Conservation (phyloP, 2,113 vertebrate genomes). For the Isichthys henryi region DNA sequence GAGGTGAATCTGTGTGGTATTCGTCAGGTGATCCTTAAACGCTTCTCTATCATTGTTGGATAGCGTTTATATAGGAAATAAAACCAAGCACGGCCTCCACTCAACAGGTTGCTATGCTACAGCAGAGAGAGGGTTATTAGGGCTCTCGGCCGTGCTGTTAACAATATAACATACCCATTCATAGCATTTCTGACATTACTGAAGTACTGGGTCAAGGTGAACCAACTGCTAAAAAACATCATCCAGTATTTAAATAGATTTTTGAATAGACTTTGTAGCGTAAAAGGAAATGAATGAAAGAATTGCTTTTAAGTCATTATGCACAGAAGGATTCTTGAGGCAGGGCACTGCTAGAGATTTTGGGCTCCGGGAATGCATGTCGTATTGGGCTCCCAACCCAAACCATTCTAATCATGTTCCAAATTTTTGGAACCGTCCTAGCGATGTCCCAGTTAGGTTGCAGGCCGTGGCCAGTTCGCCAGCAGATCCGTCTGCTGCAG, state of each 20-base stretch:
- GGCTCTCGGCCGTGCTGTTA: neutral
- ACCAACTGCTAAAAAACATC: neutral
- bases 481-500: neutral
- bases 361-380: neutral
- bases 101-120: neutral
- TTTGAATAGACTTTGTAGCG: neutral
- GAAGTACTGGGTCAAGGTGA: neutral
- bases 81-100: constrained; percentile 34
- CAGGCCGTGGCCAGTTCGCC: neutral
- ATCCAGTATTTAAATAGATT: neutral
- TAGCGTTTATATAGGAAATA: constrained; percentile 33
- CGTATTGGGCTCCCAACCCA: neutral
- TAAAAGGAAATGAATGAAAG: neutral
- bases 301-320: neutral
- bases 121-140: neutral
- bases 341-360: neutral
- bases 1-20: constrained; percentile 45
- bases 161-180: neutral
- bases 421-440: neutral
- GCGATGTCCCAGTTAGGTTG: neutral
- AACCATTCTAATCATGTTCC: neutral
- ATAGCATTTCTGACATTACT: neutral
- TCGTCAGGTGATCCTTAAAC: constrained; percentile 52
- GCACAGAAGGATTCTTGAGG: neutral
- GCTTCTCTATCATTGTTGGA: constrained; percentile 49